Base-by-base conservation (phyloP, 2,113 vertebrate species). In the Tauraco erythrolophus region DNA sequence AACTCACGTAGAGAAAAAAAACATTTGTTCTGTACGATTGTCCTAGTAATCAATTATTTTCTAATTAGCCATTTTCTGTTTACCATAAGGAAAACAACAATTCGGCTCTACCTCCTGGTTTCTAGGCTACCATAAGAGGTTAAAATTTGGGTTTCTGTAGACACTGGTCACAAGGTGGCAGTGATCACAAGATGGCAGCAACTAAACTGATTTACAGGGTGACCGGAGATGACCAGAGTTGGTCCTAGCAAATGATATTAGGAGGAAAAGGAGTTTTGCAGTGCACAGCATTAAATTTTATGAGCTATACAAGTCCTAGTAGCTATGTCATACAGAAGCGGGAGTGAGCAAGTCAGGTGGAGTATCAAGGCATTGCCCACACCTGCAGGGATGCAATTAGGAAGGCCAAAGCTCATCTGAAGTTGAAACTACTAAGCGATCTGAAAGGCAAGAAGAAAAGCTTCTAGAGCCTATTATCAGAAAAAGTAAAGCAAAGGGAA, bases 341-440 rank as follows among this genome's bases (percentile, higher is more conserved):
- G 56, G 56, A 94, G 28, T 17, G 21, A 84, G 43, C 31, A 62
- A 89, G 60, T 33, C 84, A 87, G 60, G 46, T 74, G 31, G 54
- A 96, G 37, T 66, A 77, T 17, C 43, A 43, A 89, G 43, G 51
- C 56, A 81, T 54, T 89, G 64, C 43, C 68, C 69, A 86, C 60
- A 23, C 51, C 56, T 62, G 51, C 68, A 89, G 88, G 78, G 88
- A 70, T 78, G 76, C 72, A 91, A 87, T 80, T 87, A 84, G 51
- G 41, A 94, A 86, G 50, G 37, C 82, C 79, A 92, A 96, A 96
- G 71, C 54, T 93, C 90, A 92, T 50, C 48, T 87, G 46, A 82
- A 82, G 69, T 45, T 71, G 61, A 93, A 90, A 80, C 35, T 72
- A 69, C 66, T 35, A 53, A 76, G 61, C 3, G 8, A 90, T 68